phyloP scores from a whole-genome alignment of 1,140 invertebrate species.

The Schmidtea mediterranea region DNA sequence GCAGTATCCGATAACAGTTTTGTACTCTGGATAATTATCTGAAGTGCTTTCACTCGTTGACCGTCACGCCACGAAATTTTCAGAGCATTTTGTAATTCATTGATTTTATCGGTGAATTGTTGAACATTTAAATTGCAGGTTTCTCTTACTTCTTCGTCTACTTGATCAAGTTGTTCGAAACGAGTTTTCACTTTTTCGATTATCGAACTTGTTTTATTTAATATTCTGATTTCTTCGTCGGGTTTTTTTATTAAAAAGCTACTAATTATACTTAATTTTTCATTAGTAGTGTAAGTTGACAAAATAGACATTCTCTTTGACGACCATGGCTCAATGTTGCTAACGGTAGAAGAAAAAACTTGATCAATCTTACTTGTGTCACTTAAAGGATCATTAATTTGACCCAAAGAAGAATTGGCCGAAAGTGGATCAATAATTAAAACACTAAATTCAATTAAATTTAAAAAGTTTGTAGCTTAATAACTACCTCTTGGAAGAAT shows the following conservation, averaged over 20 bases:
- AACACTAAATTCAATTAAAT: too few relatives aligned
- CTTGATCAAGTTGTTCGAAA: constrained; percentile 69
- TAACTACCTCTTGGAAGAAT: too few relatives aligned
- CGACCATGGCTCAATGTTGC: constrained; percentile 45
- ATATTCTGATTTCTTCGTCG: not conserved
- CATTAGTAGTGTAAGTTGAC: constrained; percentile 60
- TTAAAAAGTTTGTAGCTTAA: too few relatives aligned
- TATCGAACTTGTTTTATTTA: constrained; percentile 20
- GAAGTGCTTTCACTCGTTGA: constrained; percentile 72
- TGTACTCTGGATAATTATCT: constrained; percentile 77
- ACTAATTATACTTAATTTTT: constrained; percentile 59
- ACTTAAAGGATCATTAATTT: too few relatives aligned
- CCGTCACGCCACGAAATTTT: constrained; percentile 64
- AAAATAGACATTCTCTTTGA: constrained; percentile 42
- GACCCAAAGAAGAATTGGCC: too few relatives aligned
- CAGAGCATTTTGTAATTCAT: constrained; percentile 61
- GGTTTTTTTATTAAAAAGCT: constrained; percentile 35
- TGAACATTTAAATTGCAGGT: constrained; percentile 56
- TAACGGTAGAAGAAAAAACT: constrained; percentile 11
- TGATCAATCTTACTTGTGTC: too few relatives aligned
- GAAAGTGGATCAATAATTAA: too few relatives aligned
- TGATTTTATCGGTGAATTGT: constrained; percentile 59
- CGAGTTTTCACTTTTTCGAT: constrained; percentile 65
- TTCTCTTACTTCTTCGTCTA: constrained; percentile 44
- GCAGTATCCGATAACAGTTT: constrained; percentile 61